Conservation (phyloP, 2,113 vertebrate species). For the Pedionomus torquatus region DNA sequence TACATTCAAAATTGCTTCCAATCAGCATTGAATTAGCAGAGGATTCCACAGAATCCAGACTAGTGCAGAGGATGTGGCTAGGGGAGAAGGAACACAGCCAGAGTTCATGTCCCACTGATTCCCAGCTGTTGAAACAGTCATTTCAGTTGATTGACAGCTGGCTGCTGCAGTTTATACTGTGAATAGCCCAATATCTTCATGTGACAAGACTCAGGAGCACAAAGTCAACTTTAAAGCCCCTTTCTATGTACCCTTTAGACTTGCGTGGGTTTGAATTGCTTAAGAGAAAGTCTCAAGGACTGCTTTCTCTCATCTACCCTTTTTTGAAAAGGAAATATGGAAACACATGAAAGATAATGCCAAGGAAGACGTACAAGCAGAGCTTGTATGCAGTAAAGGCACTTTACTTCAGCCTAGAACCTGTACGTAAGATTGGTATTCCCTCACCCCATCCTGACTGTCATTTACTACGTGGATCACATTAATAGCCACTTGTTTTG, state of each 20-base stretch:
- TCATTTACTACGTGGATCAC: not conserved
- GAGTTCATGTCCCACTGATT: slow-evolving; percentile 49
- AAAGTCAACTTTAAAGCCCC: slow-evolving; percentile 8
- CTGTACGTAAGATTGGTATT: not conserved
- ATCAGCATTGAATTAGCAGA: slow-evolving; percentile 64
- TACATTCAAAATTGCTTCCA: slow-evolving; percentile 58
- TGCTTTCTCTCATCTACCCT: not conserved
- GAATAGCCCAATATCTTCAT: slow-evolving; percentile 1
- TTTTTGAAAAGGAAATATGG: not conserved
- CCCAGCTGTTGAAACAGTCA: slow-evolving; percentile 67
- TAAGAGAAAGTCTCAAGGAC: not conserved
- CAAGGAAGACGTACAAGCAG: not conserved
- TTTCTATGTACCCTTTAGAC: not conserved
- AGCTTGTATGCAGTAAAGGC: not conserved
- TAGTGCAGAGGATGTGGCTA: slow-evolving; percentile 36
- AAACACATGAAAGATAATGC: not conserved
- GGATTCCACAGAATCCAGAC: slow-evolving; percentile 61
- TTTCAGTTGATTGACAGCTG: slow-evolving; percentile 50
- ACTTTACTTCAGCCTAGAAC: not conserved
- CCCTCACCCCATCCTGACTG: not conserved
- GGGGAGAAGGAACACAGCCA: slow-evolving; percentile 11
- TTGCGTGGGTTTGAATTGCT: not conserved
- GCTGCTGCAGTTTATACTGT: slow-evolving; percentile 27
- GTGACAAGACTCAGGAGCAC: slow-evolving; percentile 21
- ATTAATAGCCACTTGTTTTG: not conserved